Percentiles rank a stretch among this genome's conserved stretches.
Conservation (phyloP, 2,797 vertebrate species). For the Sebastes steindachneri region DNA sequence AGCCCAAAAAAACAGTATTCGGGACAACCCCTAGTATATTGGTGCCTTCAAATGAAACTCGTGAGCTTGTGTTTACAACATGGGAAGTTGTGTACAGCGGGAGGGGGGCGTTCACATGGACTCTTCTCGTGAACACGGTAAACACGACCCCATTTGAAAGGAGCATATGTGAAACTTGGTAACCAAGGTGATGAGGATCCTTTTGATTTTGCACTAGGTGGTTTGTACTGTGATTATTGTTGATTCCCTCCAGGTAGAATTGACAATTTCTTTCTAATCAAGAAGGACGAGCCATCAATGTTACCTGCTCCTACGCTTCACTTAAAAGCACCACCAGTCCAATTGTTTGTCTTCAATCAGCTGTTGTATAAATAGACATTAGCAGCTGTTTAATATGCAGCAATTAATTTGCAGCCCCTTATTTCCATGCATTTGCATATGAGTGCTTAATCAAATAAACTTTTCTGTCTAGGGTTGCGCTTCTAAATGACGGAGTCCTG, state of each 20-base stretch:
- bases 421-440: constrained; percentile 61
- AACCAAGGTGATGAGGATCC: neutral
- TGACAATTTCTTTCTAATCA: neutral
- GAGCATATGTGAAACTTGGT: neutral
- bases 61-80: too few species aligned
- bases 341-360: constrained; percentile 42
- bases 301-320: neutral
- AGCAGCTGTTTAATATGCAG: constrained; percentile 58
- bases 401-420: constrained; percentile 30
- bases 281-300: neutral
- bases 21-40: too few species aligned
- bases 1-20: too few species aligned
- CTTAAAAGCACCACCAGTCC: neutral
- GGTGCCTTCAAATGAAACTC: too few species aligned
- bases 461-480: constrained; percentile 14
- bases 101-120: too few species aligned
- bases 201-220: neutral
- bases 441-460: constrained; percentile 54
- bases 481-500: constrained; percentile 51
- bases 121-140: too few species aligned
- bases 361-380: constrained; percentile 42
- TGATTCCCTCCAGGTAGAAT: neutral
- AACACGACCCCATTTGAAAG: too few species aligned
- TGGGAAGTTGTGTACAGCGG: too few species aligned
- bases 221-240: neutral